Base-by-base conservation (phyloP, 2,797 vertebrate genomes). In the Hemibagrus guttatus region DNA sequence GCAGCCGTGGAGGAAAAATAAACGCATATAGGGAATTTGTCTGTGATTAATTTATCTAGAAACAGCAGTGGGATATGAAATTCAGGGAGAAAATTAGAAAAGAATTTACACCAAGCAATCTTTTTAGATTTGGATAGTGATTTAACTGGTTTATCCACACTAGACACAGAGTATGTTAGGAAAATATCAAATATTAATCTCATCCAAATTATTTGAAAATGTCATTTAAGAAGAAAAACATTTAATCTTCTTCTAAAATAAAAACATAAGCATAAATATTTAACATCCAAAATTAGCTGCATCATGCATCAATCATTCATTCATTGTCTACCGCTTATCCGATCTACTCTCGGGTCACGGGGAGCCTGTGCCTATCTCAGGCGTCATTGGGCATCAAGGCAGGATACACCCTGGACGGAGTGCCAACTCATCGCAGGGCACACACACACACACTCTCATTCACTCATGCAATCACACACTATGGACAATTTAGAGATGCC, bases 31-130 rank as follows among this genome's bases (percentile, higher is more conserved):
- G 16, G n/a, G 52, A 76, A 56, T 74, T 14, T 31, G 49, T 9
- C n/a, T 56, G 74, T 54, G 74, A 76, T 76, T 54, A 56, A 31
- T 56, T 76, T 31, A 76, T 56, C n/a, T 21, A 21, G 74, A 56
- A 76, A 56, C n/a, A 56, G 16, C 74, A 56, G 35, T 26, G 21
- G 7, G 28, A 59, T 58, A 59, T 35, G 54, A 78, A 56, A 58
- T 79, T 26, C 76, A 59, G 31, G 56, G 31, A 26, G 31, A 59
- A 79, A 59, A 79, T 79, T 21, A 3, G 21, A 78, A 75, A 52
- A 75, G 46, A 8, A 31, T 56, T 78, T 17, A 21, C 8, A 56
- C 17, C 52, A 31, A 54, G 52, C n/a, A n/a, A 17, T 8, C 54
- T 52, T 74, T 49, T 54, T 13, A 31, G 0, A 11, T 28, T 52